These are phyloP conservation scores for Alcis repandata DNA, from an alignment of 2,888 invertebrate genomes.

Conservation along the genomic window DNA sequence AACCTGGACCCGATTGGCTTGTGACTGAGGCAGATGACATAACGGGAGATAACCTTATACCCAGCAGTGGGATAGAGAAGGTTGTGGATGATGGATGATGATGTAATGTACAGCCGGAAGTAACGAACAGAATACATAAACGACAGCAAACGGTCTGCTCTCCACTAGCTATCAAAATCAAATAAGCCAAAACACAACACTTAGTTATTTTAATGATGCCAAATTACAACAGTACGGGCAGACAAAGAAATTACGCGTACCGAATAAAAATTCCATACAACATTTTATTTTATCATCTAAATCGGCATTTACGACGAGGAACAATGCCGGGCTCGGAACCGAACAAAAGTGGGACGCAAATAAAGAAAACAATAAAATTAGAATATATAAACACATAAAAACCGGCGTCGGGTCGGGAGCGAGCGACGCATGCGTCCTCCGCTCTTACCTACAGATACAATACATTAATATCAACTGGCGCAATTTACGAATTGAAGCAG, in stretches of 20 bases:
- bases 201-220: slow-evolving; percentile 57
- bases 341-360: slow-evolving; percentile 87
- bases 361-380: slow-evolving; percentile 87
- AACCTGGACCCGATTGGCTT: no score
- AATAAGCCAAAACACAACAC: slow-evolving; percentile 19
- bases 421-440: slow-evolving; percentile 70
- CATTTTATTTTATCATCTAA: slow-evolving; percentile 86
- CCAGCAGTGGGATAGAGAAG: no score
- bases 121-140: not conserved
- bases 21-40: no score
- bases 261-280: slow-evolving; percentile 78
- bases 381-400: slow-evolving; percentile 86
- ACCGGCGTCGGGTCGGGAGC: slow-evolving; percentile 76
- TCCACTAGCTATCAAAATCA: slow-evolving; percentile 2
- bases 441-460: slow-evolving; percentile 71
- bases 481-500: slow-evolving; percentile 19
- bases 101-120: no score
- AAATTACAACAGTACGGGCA: slow-evolving; percentile 61
- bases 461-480: slow-evolving; percentile 69
- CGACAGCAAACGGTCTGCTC: not conserved
- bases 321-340: slow-evolving; percentile 84
- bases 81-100: no score
- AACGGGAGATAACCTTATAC: no score
- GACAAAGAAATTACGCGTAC: slow-evolving; percentile 68
- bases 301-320: slow-evolving; percentile 85